Evolutionary conservation across 2,113 vertebrate genomes (phyloP), one percentile per base, ranked within the genome.

Genomic region (Pica pica): DNA sequence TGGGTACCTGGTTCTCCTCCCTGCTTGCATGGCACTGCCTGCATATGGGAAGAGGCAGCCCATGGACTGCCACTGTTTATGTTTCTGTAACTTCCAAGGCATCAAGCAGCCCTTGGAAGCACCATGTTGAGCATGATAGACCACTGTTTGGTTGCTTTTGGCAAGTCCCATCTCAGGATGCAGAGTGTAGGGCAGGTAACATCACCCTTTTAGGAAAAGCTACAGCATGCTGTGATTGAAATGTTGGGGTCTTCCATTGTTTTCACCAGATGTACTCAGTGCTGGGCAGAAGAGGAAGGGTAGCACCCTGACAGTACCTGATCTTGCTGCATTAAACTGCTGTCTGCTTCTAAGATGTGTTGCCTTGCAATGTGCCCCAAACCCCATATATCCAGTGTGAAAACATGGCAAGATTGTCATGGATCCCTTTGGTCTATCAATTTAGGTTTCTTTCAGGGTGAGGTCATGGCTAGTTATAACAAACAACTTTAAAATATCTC

Each of bases 221-320:
- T 57, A 11, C 9, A 89, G 14, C 12, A 37, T 1, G 1, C 17
- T 49, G 12, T 1, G 0, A 19, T 73, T 73, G 4, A 1, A 13
- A 6, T 70, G 30, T 28, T 67, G 24, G 16, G 24, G 7, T 21
- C 53, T 76, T 82, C 41, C n/a, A 57, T 30, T 78, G 56, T 79
- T 76, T 64, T 75, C 52, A 49, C 20, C 44, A 82, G 37, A 4
- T 37, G 14, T 13, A 11, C 14, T 68, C 35, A 59, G 31, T 11
- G 11, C 5, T 74, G 33, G 42, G 19, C 42, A 87, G 64, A 87
- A 61, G 47, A 74, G 13, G 26, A 80, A 59, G 41, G 31, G 27
- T 13, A 78, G 16, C 8, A 65, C 60, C 26, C 42, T 47, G 35
- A 37, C 23, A 23, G 27, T 50, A 16, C 21, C 39, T 78, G 39